Percentiles rank a stretch among this genome's conserved stretches.
Conservation (phyloP, 2,797 vertebrate genomes). For the Chiroxiphia lanceolata region DNA sequence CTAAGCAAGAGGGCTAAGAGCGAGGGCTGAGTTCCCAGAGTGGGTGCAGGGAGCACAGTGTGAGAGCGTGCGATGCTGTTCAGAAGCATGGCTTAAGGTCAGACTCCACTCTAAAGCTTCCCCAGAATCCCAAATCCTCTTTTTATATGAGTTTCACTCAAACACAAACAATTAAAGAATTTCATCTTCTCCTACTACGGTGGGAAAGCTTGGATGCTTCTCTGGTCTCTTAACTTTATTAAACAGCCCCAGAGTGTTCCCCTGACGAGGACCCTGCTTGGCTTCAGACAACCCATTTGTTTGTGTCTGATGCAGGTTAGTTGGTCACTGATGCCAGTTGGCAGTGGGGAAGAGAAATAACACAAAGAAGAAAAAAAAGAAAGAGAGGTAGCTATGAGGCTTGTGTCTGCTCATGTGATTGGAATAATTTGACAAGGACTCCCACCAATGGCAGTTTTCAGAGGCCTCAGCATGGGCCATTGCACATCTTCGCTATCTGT, state of each 20-base stretch:
- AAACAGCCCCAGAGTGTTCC: conserved; percentile 21
- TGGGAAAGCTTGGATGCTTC: conserved; percentile 52
- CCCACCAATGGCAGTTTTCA: background rate
- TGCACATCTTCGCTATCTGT: background rate
- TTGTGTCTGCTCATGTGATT: background rate
- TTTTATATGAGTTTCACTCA: conserved; percentile 66
- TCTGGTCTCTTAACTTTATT: conserved; percentile 34
- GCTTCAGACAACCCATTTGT: conserved; percentile 12
- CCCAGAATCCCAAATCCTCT: conserved; percentile 63
- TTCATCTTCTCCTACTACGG: conserved; percentile 37
- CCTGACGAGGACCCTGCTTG: conserved; percentile 24
- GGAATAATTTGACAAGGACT: background rate
- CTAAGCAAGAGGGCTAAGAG: background rate
- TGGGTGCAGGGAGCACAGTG: conserved; percentile 18
- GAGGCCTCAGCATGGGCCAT: background rate
- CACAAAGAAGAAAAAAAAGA: background rate
- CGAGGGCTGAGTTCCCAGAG: conserved; percentile 22
- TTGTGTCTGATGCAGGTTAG: background rate
- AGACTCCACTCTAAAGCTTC: conserved; percentile 56
- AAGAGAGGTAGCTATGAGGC: background rate
- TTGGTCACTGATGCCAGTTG: background rate
- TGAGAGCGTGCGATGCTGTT: background rate
- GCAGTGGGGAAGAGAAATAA: conserved; percentile 14
- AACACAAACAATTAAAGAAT: conserved; percentile 68
- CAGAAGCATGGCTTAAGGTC: conserved; percentile 57